These are phyloP conservation scores for Palloptera scutellata DNA, from an alignment of 2,888 invertebrate species.

Conservation along the genomic window DNA sequence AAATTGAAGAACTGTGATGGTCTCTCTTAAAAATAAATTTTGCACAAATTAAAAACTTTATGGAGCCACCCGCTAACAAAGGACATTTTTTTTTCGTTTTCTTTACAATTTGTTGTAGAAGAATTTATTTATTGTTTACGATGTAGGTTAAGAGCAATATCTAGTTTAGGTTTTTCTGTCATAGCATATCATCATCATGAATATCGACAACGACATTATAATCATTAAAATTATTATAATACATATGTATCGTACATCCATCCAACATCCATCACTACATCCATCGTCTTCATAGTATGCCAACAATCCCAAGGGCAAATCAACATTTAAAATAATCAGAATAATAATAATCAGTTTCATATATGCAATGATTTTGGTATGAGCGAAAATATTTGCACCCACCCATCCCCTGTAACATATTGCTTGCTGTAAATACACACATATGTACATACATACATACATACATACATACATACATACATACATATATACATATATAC, in stretches of 20 bases:
- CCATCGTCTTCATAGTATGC: neutral
- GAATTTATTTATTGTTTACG: neutral
- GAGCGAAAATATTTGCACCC: conserved; percentile 19
- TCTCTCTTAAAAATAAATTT: too few relatives aligned
- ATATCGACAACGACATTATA: conserved; percentile 22
- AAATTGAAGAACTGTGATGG: too few relatives aligned
- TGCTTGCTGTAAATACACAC: conserved; percentile 4
- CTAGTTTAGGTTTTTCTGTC: too few relatives aligned
- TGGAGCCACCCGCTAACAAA: too few relatives aligned
- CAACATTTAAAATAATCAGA: conserved; percentile 40
- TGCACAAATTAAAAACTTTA: too few relatives aligned
- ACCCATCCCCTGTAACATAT: neutral
- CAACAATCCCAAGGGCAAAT: conserved; percentile 37
- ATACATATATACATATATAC: conserved; percentile 21
- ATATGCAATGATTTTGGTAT: conserved; percentile 27
- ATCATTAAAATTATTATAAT: too few relatives aligned
- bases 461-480: conserved; percentile 20
- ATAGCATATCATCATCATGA: neutral
- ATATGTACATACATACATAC: conserved; percentile 22
- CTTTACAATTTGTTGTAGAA: too few relatives aligned
- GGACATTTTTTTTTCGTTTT: too few relatives aligned
- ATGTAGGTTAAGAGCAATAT: conserved; percentile 5
- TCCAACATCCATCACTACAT: conserved; percentile 3
- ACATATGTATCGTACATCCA: conserved; percentile 31
- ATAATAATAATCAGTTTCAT: conserved; percentile 43